These are phyloP conservation scores for Brachypterus glaber DNA, from an alignment of 2,888 invertebrate species.

Conservation along the genomic window DNA sequence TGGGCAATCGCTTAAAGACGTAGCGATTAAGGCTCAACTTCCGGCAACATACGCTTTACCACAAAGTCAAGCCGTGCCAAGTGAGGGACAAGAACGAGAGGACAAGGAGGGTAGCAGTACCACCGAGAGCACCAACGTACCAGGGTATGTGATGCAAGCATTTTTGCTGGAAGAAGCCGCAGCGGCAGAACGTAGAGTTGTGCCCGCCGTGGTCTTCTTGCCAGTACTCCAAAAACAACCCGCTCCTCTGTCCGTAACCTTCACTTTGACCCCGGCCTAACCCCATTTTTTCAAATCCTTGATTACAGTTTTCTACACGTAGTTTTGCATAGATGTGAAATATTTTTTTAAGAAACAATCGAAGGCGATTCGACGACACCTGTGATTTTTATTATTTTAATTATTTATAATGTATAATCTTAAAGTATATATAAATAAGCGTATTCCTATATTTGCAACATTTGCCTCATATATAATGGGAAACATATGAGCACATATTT, in stretches of 20 bases:
- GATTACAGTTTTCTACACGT: constrained; percentile 30
- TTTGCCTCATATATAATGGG: constrained; percentile 39
- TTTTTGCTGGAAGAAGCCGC: constrained; percentile 67
- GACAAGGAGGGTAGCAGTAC: constrained; percentile 19
- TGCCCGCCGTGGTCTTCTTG: constrained; percentile 87
- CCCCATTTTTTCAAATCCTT: constrained; percentile 13
- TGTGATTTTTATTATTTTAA: constrained; percentile 44
- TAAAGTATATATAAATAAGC: constrained; percentile 29
- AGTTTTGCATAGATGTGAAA: constrained; percentile 38
- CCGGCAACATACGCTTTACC: constrained; percentile 60
- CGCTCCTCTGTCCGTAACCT: constrained; percentile 80
- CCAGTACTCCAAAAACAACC: constrained; percentile 83
- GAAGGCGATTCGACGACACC: constrained; percentile 44
- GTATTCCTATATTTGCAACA: constrained; percentile 38
- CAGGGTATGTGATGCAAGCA: constrained; percentile 78
- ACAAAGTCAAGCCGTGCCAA: constrained; percentile 27
- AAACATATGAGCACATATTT: constrained; percentile 43
- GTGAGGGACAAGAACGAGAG: constrained; percentile 20
- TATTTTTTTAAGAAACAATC: constrained; percentile 40
- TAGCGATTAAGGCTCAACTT: constrained; percentile 46
- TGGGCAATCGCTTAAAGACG: constrained; percentile 44
- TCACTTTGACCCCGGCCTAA: constrained; percentile 89
- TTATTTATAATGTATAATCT: constrained; percentile 37
- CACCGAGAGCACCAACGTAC: constrained; percentile 19
- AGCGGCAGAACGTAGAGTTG: constrained; percentile 50